Evolutionary conservation across 2,888 invertebrate genomes (phyloP), one percentile per base, ranked within the genome.

Genomic region (Griposia aprilina): DNA sequence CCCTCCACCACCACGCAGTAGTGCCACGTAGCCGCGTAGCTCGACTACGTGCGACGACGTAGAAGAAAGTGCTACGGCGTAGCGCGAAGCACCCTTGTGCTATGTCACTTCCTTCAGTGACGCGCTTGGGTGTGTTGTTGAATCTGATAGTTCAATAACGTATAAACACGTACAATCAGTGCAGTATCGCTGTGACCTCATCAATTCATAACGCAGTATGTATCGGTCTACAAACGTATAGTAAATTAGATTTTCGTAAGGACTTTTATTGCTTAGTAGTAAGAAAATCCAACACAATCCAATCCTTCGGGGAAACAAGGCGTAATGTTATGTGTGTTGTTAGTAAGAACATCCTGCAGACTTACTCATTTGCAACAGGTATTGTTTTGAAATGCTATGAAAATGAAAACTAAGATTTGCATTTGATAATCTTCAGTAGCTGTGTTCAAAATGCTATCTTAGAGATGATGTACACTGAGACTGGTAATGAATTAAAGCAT

Each of bases 1-100:
- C 81, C 89, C 23, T 65, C 82, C 76, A 74, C 88, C 26, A 74
- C 80, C 67, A 66, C 86, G 73, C 87, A 84, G 26, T 86, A 86
- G 74, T 57, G 23, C n/a, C 57, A 41, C 76, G 76, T 67, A 45
- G 45, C 36, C 20, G 30, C 26, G 66, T 70, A 75, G 66, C 57
- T 2, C 17, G 52, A 66, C 50, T 30, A 60, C 36, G 48, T 2
- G 36, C 68, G 65, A 55, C 65, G 41, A 20, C 45, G 70, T 26
- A 30, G 57, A 13, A 80, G 55, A 63, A 68, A 55, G 71, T 41
- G 80, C 74, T 80, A 79, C 82, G 68, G 8, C 85, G 72, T 72
- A 73, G 74, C 60, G 4, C 55, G 55, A 68, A 76, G 69, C 70
- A n/a, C 0, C 10, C 62, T 13, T 20, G 17, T 15, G 59, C 62